These are phyloP conservation scores for Syngnathus acus DNA, from an alignment of 2,797 vertebrate species.

Conservation along the genomic window DNA sequence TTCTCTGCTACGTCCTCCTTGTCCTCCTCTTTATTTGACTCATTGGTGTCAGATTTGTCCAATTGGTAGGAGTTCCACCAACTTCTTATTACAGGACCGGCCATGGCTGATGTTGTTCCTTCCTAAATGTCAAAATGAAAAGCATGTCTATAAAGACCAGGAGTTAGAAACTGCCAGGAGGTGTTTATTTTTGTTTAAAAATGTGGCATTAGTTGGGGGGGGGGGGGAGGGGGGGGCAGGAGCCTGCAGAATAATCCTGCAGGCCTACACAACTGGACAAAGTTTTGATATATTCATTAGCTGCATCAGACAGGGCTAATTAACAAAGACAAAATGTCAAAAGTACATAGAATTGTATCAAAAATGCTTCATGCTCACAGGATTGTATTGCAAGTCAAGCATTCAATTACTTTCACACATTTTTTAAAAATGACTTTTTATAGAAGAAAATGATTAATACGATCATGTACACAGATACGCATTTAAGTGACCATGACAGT, in stretches of 20 bases:
- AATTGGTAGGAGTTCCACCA: slow-evolving; percentile 33
- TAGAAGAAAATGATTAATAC: background rate
- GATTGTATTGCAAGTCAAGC: background rate
- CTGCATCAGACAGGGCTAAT: background rate
- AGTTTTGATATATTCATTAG: background rate
- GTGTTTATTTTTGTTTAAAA: too few species aligned
- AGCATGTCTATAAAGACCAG: background rate
- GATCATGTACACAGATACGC: background rate
- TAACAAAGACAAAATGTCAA: background rate
- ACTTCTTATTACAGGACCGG: slow-evolving; percentile 33
- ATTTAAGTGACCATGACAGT: background rate
- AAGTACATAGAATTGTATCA: background rate
- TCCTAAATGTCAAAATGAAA: slow-evolving; percentile 27
- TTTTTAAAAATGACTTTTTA: background rate
- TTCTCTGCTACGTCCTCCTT: slow-evolving; percentile 19
- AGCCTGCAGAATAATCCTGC: too few species aligned
- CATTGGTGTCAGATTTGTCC: slow-evolving; percentile 33
- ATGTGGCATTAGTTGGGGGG: too few species aligned
- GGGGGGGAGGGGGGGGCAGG: too few species aligned
- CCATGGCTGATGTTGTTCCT: slow-evolving; percentile 13
- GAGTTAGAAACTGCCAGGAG: too few species aligned
- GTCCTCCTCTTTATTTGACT: slow-evolving; percentile 35
- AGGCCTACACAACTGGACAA: background rate
- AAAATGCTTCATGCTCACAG: background rate
- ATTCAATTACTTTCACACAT: background rate